Evolutionary conservation across 2,113 vertebrate species (phyloP).

Genomic region (Chitala chitala): DNA sequence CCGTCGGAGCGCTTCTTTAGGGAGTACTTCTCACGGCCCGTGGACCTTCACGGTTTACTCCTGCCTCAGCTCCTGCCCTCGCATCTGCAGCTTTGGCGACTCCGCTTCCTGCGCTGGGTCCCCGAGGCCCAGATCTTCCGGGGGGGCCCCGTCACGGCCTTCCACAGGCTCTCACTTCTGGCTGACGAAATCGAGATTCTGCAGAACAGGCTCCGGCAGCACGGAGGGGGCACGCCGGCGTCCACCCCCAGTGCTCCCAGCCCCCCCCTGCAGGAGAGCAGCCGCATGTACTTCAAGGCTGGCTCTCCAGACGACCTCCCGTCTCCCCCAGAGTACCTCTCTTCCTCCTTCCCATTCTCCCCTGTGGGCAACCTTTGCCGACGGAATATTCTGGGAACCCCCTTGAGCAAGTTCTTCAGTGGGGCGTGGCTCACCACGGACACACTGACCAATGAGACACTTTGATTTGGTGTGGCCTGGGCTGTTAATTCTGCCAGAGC

Average conservation of each 20-base stretch:
- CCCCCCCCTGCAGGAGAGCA: conserved; percentile 53
- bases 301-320: conserved; percentile 45
- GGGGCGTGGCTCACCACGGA: conserved; percentile 96
- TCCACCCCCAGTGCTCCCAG: conserved; percentile 41
- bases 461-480: conserved; percentile 40
- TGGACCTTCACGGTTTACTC: conserved; percentile 73
- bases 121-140: conserved; percentile 82
- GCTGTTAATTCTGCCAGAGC: too few species aligned
- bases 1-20: conserved; percentile 73
- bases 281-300: conserved; percentile 82
- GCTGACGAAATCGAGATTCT: conserved; percentile 82
- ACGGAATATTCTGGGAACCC: conserved; percentile 80
- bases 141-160: conserved; percentile 75
- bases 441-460: conserved; percentile 80
- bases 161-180: conserved; percentile 78
- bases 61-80: conserved; percentile 73
- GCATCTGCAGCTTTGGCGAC: conserved; percentile 86
- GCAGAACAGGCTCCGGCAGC: conserved; percentile 71
- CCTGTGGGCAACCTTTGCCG: conserved; percentile 87
- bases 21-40: conserved; percentile 77
- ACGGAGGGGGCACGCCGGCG: conserved; percentile 51
- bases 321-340: conserved; percentile 71
- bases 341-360: conserved; percentile 90
- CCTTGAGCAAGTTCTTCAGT: conserved; percentile 89
- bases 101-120: conserved; percentile 94